Evolutionary conservation across 2,888 invertebrate species (phyloP), one percentile per base, ranked within the genome.

Genomic region (Volucella inflata): DNA sequence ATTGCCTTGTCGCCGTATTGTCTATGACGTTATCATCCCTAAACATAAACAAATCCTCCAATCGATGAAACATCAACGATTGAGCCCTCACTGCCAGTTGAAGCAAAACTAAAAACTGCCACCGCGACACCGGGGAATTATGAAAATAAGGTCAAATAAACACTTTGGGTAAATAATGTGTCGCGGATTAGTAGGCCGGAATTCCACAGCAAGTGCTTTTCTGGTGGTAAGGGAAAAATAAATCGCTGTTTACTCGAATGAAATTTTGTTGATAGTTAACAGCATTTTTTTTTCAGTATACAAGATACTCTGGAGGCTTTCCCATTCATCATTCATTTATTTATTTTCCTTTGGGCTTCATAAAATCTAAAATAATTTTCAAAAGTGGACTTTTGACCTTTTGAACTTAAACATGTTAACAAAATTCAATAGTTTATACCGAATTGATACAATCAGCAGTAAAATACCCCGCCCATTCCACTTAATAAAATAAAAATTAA

Each of bases 161-260:
- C 44, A 51, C 65, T 75, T 21, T 62, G 62, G 51, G 62, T 68
- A 80, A 75, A 81, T 75, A 81, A 75, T 81, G 62, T 68, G 36
- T 68, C 68, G 21, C 74, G 40, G 67, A 75, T 81, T 75, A 62
- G 40, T 67, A 60, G 21, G 21, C 21, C 62, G 67, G 67, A 16
- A 48, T 38, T 57, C 46, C 46, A 48, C n/a, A 59, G 53, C 60
- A 67, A 72, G 21, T 60, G 72, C 46, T 21, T 21, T 0, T 60
- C 55, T 46, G 3, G 16, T 30, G 48, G 64, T 46, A 42, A 53
- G 44, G 36, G 8, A 16, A 21, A 21, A 9, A 8, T 57, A 16
- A 16, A 4, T 40, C 36, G n/a, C 42, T 44, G 53, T 14, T 8
- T 50, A 64, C 53, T 30, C 48, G 44, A 38, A 17, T 1, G 12